A percentile compares a stretch with the other conserved stretches of the same genome.
Evolutionary conservation across 2,113 vertebrate species (phyloP).

Genomic region (Buteo buteo): DNA sequence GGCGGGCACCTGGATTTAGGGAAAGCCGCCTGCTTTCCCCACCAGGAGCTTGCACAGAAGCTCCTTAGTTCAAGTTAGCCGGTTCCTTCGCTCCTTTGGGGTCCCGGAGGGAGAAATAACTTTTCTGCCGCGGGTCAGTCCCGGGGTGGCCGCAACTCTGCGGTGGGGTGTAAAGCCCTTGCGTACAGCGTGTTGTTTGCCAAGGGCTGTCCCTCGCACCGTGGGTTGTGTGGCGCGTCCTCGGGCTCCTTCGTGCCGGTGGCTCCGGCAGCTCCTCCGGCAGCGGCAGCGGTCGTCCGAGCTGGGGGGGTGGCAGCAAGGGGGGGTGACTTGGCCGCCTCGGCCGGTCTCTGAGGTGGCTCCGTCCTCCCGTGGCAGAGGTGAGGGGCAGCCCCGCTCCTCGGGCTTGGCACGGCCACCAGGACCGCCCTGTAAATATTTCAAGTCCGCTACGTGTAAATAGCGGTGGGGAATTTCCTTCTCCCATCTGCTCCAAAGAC

Average conservation of each 20-base stretch:
- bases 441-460: not conserved
- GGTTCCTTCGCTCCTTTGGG: not conserved
- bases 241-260: rapidly evolving
- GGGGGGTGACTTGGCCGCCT: rapidly evolving
- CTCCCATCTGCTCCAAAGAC: not conserved
- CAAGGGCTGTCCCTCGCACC: not conserved
- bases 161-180: not conserved
- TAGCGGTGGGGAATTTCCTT: not conserved
- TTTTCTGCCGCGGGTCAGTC: not conserved
- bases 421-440: not conserved
- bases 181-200: not conserved
- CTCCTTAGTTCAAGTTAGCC: not conserved
- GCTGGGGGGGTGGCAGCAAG: not conserved
- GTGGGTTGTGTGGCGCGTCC: rapidly evolving
- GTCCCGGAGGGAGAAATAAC: not conserved
- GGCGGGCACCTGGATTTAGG: not conserved
- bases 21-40: not conserved
- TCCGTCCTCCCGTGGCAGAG: rapidly evolving
- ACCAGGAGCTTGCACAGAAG: not conserved
- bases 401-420: rapidly evolving
- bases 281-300: not conserved
- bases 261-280: not conserved
- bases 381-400: not conserved
- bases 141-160: not conserved
- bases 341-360: not conserved